Percentiles rank a stretch among this genome's conserved stretches.
Evolutionary conservation across 30 jellyfish, hydroid and myxozoan genomes (phyloP).

Genomic region (Mastigias papua): DNA sequence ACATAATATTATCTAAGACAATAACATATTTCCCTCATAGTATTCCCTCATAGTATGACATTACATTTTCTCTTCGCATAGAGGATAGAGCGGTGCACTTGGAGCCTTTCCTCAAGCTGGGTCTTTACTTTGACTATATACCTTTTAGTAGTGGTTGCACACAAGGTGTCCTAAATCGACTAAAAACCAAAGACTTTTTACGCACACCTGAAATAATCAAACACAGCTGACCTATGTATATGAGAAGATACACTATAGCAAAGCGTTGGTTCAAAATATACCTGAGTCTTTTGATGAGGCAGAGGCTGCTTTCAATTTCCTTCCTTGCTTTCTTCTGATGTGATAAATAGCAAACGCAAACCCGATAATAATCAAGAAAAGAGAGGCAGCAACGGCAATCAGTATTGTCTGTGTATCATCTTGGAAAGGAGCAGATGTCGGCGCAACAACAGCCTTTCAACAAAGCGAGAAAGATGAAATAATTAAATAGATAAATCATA

Average conservation of each 20-base stretch:
- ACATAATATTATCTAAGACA: not conserved
- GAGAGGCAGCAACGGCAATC: constrained; percentile 76
- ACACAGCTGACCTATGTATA: not conserved
- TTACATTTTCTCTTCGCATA: too few species aligned
- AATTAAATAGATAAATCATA: too few species aligned
- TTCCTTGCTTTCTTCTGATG: constrained; percentile 69
- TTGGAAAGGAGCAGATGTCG: constrained; percentile 30
- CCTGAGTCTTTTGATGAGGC: constrained; percentile 80
- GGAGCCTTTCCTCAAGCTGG: too few species aligned
- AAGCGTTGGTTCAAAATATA: not conserved
- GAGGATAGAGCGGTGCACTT: too few species aligned
- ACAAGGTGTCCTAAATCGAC: too few species aligned
- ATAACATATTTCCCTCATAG: too few species aligned
- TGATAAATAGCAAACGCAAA: constrained; percentile 66
- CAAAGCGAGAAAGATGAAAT: not conserved
- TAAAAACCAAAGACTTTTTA: too few species aligned
- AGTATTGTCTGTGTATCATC: constrained; percentile 63
- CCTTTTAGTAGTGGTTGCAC: too few species aligned
- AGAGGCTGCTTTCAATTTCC: constrained; percentile 82
- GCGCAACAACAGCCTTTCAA: constrained; percentile 44
- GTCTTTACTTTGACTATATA: too few species aligned
- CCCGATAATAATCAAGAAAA: constrained; percentile 62
- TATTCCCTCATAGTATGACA: too few species aligned
- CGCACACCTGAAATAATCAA: too few species aligned
- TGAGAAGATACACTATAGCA: not conserved